These are phyloP conservation scores for Chamaea fasciata DNA, from an alignment of 2,113 vertebrate genomes.

Conservation along the genomic window DNA sequence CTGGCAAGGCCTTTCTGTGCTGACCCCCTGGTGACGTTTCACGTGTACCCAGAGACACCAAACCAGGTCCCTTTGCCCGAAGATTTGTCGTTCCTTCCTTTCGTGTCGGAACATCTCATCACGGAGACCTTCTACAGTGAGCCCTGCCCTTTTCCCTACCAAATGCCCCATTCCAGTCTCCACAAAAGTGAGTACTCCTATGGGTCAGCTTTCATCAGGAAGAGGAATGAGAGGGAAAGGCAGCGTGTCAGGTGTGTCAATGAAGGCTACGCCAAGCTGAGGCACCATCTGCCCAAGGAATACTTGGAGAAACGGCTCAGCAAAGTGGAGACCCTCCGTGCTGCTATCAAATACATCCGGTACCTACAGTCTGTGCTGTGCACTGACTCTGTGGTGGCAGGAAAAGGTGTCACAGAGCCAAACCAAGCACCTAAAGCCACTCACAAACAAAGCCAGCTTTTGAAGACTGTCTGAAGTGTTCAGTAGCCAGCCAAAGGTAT, in stretches of 20 bases:
- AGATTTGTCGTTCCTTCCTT: conserved; percentile 65
- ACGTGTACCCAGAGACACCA: conserved; percentile 51
- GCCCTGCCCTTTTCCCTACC: conserved; percentile 52
- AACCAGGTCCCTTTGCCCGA: conserved; percentile 52
- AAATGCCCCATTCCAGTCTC: conserved; percentile 12
- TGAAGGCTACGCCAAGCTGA: conserved; percentile 77
- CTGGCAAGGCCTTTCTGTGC: conserved; percentile 58
- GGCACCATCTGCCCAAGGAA: conserved; percentile 74
- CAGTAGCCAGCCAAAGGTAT: neutral
- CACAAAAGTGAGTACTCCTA: conserved; percentile 59
- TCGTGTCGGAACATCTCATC: conserved; percentile 47
- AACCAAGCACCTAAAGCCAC: neutral
- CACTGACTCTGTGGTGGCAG: neutral
- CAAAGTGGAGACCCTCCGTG: conserved; percentile 79
- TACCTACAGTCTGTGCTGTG: conserved; percentile 71
- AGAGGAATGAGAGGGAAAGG: conserved; percentile 78
- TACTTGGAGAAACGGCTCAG: conserved; percentile 76
- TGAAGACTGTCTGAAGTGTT: conserved; percentile 9
- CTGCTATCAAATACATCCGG: conserved; percentile 77
- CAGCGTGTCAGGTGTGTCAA: conserved; percentile 80
- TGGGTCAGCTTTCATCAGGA: conserved; percentile 74
- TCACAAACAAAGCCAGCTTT: neutral
- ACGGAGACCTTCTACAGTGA: conserved; percentile 47
- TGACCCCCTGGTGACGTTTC: conserved; percentile 59
- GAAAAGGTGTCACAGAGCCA: neutral